Conservation (phyloP, 2,888 invertebrate species). For the Pandemis corylana region DNA sequence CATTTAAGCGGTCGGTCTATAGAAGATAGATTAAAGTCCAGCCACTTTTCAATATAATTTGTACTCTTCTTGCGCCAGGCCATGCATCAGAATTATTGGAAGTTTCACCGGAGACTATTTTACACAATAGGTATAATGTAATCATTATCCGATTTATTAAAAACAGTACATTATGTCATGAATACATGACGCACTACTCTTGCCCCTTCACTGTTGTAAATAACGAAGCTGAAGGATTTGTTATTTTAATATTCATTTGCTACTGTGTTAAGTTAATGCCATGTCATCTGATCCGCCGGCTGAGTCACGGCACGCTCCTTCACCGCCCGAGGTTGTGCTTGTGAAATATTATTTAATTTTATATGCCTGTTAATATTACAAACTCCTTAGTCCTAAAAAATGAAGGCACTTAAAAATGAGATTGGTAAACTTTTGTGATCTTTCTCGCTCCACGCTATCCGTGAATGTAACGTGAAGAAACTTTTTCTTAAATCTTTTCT, state of each 20-base stretch:
- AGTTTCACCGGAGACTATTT: background rate
- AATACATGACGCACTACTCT: conserved; percentile 13
- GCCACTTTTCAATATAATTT: too few relatives aligned
- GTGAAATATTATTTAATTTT: conserved; percentile 53
- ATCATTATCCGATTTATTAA: background rate
- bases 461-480: conserved; percentile 8
- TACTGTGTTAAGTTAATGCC: conserved; percentile 48
- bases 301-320: conserved; percentile 55
- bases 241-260: conserved; percentile 34
- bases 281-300: conserved; percentile 49
- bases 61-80: too few relatives aligned
- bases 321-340: conserved; percentile 60
- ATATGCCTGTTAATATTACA: conserved; percentile 43
- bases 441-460: background rate
- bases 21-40: too few relatives aligned
- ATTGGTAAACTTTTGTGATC: conserved; percentile 12
- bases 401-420: conserved; percentile 16
- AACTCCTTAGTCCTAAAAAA: conserved; percentile 45
- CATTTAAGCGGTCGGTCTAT: too few relatives aligned
- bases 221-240: conserved; percentile 45
- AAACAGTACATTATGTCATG: background rate
- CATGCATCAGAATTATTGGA: background rate
- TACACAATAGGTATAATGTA: background rate
- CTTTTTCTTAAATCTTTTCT: background rate
- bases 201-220: conserved; percentile 32